phyloP scores from a whole-genome alignment of 2,113 vertebrate species.

The Monarcha castaneiventris region DNA sequence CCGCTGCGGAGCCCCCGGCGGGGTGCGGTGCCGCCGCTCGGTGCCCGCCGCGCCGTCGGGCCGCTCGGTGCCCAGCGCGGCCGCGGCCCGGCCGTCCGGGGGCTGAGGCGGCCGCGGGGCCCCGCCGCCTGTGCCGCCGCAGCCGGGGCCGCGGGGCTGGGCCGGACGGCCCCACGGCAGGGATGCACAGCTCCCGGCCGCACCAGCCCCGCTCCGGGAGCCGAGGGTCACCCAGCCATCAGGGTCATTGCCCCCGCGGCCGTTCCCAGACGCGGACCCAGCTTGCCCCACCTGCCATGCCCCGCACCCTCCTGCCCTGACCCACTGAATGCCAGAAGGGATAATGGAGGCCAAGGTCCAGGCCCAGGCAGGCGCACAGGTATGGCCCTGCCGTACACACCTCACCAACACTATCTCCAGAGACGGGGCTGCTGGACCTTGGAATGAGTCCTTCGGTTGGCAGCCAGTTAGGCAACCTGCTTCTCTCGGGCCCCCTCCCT shows the following conservation, averaged over 20 bases:
- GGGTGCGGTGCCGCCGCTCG: background rate
- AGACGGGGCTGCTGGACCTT: background rate
- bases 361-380: background rate
- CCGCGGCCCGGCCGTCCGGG: background rate
- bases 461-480: background rate
- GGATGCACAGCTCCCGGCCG: fast-evolving
- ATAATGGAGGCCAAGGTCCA: conserved; percentile 21
- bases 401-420: background rate
- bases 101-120: background rate
- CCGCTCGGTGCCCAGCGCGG: background rate
- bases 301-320: background rate
- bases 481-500: background rate
- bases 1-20: too few species aligned
- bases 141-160: background rate
- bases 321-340: background rate
- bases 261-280: fast-evolving
- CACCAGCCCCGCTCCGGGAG: background rate
- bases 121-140: fast-evolving
- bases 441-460: background rate
- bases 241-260: background rate
- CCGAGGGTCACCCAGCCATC: background rate
- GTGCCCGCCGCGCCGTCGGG: background rate
- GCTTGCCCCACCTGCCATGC: background rate
- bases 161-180: too few species aligned
- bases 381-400: background rate